Evolutionary conservation across 2,797 vertebrate species (phyloP).

Genomic region (Nothura maculosa): DNA sequence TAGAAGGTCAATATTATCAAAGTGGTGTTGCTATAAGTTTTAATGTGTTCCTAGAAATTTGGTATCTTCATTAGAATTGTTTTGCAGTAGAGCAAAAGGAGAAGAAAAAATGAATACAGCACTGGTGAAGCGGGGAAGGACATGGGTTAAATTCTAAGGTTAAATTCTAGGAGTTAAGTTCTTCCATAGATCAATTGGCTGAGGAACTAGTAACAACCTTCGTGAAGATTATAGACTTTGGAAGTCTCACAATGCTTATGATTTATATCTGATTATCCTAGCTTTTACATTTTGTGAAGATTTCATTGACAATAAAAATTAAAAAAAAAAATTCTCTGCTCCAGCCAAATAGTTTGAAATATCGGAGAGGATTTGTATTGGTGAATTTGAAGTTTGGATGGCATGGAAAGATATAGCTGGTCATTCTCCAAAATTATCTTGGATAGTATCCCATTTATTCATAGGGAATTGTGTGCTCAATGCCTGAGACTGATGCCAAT

Average conservation of each 20-base stretch:
- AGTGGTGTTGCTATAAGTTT: not conserved
- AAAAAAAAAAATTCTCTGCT: not conserved
- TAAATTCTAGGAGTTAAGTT: not conserved
- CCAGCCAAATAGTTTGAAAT: not conserved
- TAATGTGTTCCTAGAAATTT: not conserved
- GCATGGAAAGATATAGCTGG: not conserved
- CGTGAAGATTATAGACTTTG: not conserved
- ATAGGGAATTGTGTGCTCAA: not conserved
- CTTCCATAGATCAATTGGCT: not conserved
- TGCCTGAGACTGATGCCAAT: not conserved
- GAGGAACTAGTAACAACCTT: not conserved
- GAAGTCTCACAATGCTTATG: not conserved
- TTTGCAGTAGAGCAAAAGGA: not conserved
- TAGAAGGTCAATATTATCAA: not conserved
- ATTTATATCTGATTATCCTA: not conserved
- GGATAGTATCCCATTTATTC: not conserved
- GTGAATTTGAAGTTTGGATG: not conserved
- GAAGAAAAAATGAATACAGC: not conserved
- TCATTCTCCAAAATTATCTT: not conserved
- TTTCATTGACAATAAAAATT: not conserved
- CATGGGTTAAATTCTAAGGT: not conserved
- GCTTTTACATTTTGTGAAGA: not conserved
- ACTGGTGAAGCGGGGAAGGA: not conserved
- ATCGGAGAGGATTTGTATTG: not conserved
- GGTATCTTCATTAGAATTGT: not conserved